Evolutionary conservation across 2,113 vertebrate species (phyloP).

Genomic region (Rostratula benghalensis): DNA sequence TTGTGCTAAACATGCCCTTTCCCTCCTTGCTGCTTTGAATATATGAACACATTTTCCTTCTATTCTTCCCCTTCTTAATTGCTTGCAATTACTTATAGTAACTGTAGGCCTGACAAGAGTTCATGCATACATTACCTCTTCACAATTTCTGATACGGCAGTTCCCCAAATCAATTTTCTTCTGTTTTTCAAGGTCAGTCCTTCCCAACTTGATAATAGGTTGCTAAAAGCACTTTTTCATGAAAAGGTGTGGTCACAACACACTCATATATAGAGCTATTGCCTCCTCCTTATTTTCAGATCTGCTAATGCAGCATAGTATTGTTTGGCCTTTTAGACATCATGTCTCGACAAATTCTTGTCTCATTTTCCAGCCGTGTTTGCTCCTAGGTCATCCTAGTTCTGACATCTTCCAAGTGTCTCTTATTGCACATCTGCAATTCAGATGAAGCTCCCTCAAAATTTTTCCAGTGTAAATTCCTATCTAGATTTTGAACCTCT

Average conservation of each 20-base stretch:
- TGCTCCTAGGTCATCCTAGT: background rate
- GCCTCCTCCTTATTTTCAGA: background rate
- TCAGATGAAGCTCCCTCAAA: background rate
- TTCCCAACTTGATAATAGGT: background rate
- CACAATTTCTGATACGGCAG: constrained; percentile 11
- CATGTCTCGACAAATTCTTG: constrained; percentile 47
- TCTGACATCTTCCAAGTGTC: background rate
- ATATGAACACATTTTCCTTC: constrained; percentile 11
- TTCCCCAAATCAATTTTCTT: constrained; percentile 32
- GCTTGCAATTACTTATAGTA: constrained; percentile 35
- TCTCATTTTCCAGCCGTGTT: constrained; percentile 10
- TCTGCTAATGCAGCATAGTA: constrained; percentile 1
- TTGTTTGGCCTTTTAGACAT: constrained; percentile 48
- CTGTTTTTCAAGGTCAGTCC: background rate
- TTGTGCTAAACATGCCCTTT: constrained; percentile 5
- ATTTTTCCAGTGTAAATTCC: background rate
- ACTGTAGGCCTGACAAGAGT: constrained; percentile 20
- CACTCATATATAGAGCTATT: background rate
- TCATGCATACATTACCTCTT: constrained; percentile 38
- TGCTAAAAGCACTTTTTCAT: constrained; percentile 38
- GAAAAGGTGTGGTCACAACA: background rate
- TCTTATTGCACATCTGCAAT: background rate
- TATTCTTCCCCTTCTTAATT: constrained; percentile 37
- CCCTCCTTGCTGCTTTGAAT: constrained; percentile 4
- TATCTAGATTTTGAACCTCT: background rate